These are phyloP conservation scores for Cotesia vestalis DNA, from an alignment of 1,140 invertebrate species.

Conservation along the genomic window DNA sequence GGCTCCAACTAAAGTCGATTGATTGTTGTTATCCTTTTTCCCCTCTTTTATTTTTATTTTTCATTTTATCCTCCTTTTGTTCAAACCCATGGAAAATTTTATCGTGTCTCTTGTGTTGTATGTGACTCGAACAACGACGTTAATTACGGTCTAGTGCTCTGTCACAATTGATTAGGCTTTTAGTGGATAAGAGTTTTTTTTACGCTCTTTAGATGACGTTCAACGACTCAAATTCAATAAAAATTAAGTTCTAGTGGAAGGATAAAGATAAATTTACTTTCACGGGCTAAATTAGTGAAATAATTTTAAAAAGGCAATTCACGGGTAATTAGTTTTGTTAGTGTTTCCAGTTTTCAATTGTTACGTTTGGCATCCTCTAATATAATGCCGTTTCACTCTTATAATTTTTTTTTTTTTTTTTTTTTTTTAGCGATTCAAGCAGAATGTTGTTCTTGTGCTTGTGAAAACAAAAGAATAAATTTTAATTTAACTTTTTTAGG, in stretches of 20 bases:
- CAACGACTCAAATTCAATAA: background rate
- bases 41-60: conserved; percentile 4
- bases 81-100: conserved; percentile 5
- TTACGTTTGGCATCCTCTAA: no score
- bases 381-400: no score
- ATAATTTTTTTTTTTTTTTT: no score
- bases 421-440: no score
- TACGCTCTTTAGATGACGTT: background rate
- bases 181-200: background rate
- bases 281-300: no score
- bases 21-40: background rate
- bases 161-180: conserved; percentile 37
- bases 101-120: conserved; percentile 12
- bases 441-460: no score
- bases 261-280: no score
- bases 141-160: conserved; percentile 36
- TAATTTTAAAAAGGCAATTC: no score
- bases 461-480: no score
- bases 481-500: no score
- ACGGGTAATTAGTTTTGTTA: no score
- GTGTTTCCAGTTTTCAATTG: no score
- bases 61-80: background rate
- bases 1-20: conserved; percentile 1
- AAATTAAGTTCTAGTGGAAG: background rate
- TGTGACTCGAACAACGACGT: conserved; percentile 23